Evolutionary conservation across 1,140 invertebrate species (phyloP).

Genomic region (Drosophila kanapiae): DNA sequence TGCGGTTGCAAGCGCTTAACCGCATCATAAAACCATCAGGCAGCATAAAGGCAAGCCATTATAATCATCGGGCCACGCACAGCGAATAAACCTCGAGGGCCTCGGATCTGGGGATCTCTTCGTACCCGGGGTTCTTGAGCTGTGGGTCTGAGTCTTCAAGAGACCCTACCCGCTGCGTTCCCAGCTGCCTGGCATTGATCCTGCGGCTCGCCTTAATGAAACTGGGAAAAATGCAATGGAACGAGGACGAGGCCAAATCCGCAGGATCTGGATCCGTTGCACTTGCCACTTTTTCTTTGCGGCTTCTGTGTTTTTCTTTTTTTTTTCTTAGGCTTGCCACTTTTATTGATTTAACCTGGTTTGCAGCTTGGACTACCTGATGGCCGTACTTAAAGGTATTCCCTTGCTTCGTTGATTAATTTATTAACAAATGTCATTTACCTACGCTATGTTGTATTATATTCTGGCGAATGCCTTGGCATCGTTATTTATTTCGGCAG

Average conservation of each 20-base stretch:
- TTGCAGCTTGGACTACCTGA: neutral
- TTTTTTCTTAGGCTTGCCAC: neutral
- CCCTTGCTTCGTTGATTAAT: neutral
- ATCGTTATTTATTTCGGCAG: too few species aligned
- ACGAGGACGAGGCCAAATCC: constrained; percentile 6
- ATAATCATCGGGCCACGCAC: constrained; percentile 75
- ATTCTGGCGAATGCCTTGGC: too few species aligned
- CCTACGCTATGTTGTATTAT: too few species aligned
- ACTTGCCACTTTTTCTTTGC: constrained; percentile 34
- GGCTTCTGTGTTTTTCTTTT: constrained; percentile 26
- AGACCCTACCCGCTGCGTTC: constrained; percentile 19
- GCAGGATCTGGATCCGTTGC: constrained; percentile 17
- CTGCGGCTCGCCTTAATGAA: constrained; percentile 65
- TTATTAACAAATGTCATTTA: too few species aligned
- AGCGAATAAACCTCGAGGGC: constrained; percentile 38
- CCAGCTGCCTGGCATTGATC: constrained; percentile 59
- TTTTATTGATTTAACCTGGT: constrained; percentile 36
- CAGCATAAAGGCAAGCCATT: constrained; percentile 79
- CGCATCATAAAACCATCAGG: constrained; percentile 82
- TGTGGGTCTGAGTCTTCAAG: too few species aligned
- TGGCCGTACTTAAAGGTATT: neutral
- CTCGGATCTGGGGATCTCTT: constrained; percentile 9
- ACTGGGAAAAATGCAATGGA: constrained; percentile 44
- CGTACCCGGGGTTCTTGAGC: neutral
- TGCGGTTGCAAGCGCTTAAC: constrained; percentile 82